Evolutionary conservation across 2,797 vertebrate species (phyloP), one percentile per base, ranked within the genome.

Genomic region (Ciconia nigra): DNA sequence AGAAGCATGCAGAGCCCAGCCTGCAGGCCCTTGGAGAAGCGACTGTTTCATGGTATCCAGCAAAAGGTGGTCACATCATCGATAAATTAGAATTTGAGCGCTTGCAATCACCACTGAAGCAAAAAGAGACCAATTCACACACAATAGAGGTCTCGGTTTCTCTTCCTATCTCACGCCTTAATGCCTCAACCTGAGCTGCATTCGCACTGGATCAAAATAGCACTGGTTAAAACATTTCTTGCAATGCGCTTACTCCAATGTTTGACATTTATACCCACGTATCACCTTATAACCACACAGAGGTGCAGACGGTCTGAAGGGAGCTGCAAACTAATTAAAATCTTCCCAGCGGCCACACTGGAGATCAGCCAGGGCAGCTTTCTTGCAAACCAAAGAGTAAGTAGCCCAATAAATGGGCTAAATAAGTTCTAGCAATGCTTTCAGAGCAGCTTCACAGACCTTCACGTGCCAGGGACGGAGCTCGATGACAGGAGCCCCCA

Each of bases 211-310:
- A 62, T 55, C 9, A 52, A 42, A 76, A 20, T 1, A 26, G 46
- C 5, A 0, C 14, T 4, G 54, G 41, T 33, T 29, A 31, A 69
- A 87, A 16, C 17, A 21, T 7, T 51, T 46, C 67, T 28, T 22
- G 54, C 2, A 3, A 46, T 5, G 37, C 5, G 9, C 10, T 35
- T 5, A 2, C 33, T 71, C 66, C 52, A 21, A 5, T 15, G 2
- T 54, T 26, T 46, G 47, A 15, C 29, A 19, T 28, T 39, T 6
- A 5, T 4, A 47, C 11, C 63, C 62, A 41, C 21, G 3, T 7
- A 21, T n/a, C 77, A 35, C 51, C 87, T 61, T 33, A 28, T 13
- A 57, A 44, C 15, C 70, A 39, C 69, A 4, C 39, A 3, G 79
- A 67, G 54, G 47, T 33, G 76, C 66, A 15, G 44, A 19, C 1